Base-by-base conservation (phyloP, 2,888 invertebrate genomes). In the Acanthosoma haemorrhoidale region DNA sequence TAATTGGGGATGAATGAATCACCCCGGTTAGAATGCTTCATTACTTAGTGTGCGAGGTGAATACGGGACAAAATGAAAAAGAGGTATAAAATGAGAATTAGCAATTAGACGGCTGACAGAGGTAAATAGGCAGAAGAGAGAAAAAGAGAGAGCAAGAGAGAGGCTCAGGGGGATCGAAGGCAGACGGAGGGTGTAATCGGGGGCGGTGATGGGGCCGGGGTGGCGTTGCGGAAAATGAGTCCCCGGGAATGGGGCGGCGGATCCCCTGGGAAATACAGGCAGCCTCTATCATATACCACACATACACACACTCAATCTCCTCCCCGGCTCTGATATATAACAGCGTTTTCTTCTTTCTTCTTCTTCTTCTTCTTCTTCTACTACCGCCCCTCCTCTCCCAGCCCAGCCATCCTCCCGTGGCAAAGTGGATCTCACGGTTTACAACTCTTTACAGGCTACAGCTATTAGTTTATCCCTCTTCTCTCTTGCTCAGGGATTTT, bases 61-160 rank as follows among this genome's bases (percentile, higher is more conserved):
- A n/a, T n/a, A n/a, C n/a, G n/a, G n/a, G n/a, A 3, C 11, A 38
- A 38, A 38, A 38, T 38, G 38, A 38, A 38, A 32, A 1, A 38
- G 38, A n/a, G 38, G 13, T 38, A 38, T 4, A 11, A 38, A 11
- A n/a, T 4, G 21, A 4, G 51, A 51, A 51, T 51, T 51, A 51
- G 51, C 51, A 51, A 51, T 51, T 51, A 51, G 51, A 51, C 29
- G 51, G n/a, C n/a, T n/a, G n/a, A n/a, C n/a, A n/a, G n/a, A n/a
- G n/a, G n/a, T n/a, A n/a, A n/a, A n/a, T n/a, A n/a, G n/a, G n/a
- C n/a, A n/a, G n/a, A n/a, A n/a, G n/a, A n/a, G n/a, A n/a, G n/a
- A n/a, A n/a, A n/a, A n/a, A n/a, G n/a, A n/a, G n/a, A n/a, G n/a
- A n/a, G n/a, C n/a, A 51, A 51, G 51, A 51, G 21, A 51, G 21